These are phyloP conservation scores for Petrocephalus sullivani DNA, from an alignment of 2,797 vertebrate species.

Conservation along the genomic window DNA sequence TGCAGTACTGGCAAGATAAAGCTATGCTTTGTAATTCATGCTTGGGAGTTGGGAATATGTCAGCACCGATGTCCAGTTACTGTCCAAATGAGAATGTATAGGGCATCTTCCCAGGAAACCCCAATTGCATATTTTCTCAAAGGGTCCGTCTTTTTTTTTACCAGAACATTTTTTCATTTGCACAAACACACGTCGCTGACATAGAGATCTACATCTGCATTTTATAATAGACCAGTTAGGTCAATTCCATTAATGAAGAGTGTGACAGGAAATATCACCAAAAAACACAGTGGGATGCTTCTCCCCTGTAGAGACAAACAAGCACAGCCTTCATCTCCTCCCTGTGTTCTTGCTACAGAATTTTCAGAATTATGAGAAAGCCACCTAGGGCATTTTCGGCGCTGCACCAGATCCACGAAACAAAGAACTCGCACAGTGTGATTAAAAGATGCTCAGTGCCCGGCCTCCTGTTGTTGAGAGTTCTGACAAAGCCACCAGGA, in stretches of 20 bases:
- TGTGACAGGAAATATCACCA: not conserved
- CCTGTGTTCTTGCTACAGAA: not conserved
- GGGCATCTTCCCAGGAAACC: not conserved
- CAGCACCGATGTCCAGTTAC: not conserved
- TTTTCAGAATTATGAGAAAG: not conserved
- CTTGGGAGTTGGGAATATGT: not conserved
- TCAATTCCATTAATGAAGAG: slow-evolving; percentile 7
- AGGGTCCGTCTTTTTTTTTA: not conserved
- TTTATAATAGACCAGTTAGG: not conserved
- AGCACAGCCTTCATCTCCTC: not conserved
- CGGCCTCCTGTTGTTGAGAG: not conserved
- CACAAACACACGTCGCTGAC: not conserved
- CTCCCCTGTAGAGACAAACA: not conserved
- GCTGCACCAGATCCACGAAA: not conserved
- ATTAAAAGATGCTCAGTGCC: not conserved
- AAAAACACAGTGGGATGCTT: slow-evolving; percentile 4
- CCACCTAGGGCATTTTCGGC: not conserved
- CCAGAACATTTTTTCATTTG: not conserved
- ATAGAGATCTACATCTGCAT: not conserved
- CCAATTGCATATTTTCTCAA: not conserved
- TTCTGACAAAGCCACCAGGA: not conserved
- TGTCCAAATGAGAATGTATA: not conserved
- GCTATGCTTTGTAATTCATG: not conserved
- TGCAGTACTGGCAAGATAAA: not conserved
- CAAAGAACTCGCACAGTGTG: not conserved